A percentile compares a stretch with the other conserved stretches of the same genome.
Evolutionary conservation across 1,140 invertebrate genomes (phyloP).

Genomic region (Brachionus rotundiformis): DNA sequence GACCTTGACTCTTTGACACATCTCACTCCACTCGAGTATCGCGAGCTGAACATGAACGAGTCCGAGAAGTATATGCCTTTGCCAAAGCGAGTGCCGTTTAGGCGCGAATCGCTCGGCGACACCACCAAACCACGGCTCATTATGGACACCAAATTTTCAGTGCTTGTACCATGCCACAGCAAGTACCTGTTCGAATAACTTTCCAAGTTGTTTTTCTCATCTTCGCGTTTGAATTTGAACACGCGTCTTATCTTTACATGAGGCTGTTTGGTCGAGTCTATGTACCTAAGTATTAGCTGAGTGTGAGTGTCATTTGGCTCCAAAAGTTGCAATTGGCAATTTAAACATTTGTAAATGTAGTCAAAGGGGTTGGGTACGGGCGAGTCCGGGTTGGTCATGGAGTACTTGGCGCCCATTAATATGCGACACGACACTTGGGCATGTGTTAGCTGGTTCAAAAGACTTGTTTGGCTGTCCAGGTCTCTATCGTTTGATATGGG

Average conservation of each 20-base stretch:
- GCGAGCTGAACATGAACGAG: not conserved
- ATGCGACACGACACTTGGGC: conserved; percentile 62
- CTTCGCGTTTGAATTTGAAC: conserved; percentile 58
- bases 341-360: conserved; percentile 64
- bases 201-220: conserved; percentile 58
- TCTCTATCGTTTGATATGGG: conserved; percentile 59
- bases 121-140: conserved; percentile 61
- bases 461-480: conserved; percentile 57
- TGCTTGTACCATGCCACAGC: conserved; percentile 65
- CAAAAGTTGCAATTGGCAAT: conserved; percentile 60
- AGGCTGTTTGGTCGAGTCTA: conserved; percentile 59
- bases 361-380: conserved; percentile 64
- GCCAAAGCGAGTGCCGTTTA: conserved; percentile 63
- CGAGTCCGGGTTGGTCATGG: conserved; percentile 46
- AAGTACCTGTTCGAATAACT: conserved; percentile 54
- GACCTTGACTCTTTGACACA: not conserved
- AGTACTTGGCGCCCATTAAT: conserved; percentile 61
- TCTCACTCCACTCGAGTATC: not conserved
- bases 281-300: conserved; percentile 65
- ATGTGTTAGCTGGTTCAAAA: conserved; percentile 62
- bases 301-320: conserved; percentile 58
- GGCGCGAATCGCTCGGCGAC: conserved; percentile 60
- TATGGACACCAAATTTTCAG: conserved; percentile 63
- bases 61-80: conserved; percentile 55
- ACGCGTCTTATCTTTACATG: conserved; percentile 58